Base-by-base conservation (phyloP, 2,797 vertebrate genomes). In the Knipowitschia caucasica region DNA sequence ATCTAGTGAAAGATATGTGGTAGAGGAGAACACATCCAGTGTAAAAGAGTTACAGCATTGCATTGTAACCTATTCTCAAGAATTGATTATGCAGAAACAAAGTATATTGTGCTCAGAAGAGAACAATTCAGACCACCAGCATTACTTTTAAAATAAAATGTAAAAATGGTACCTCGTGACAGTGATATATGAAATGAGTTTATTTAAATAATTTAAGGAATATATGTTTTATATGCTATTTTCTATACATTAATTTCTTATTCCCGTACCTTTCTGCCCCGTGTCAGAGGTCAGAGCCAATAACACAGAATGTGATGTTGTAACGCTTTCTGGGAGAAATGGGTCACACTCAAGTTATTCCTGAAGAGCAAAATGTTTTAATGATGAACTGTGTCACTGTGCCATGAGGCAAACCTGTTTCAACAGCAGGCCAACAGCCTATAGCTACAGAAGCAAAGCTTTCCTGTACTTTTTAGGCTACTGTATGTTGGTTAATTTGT, bases 191-290 rank as follows among this genome's bases (percentile, higher is more conserved):
- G 73, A 89, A 89, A 89, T 89, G 87, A 76, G 82, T 91, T 91
- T 91, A 91, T 92, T 92, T 90, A 92, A 90, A 92, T 91, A 85
- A 91, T 91, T 90, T 91, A 90, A 89, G 87, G 86, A 91, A 88
- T 90, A 89, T 91, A 91, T 90, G 89, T 92, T 92, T 92, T 92
- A 89, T 92, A 92, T 87, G 83, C 89, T 91, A 91, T 92, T 92
- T 91, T 92, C 82, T 92, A 92, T 91, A 92, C 85, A 74, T 91
- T 90, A 83, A 88, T 91, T 90, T 89, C 85, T 88, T 90, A 91
- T 89, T 84, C 85, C 86, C 82, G 69, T 77, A 84, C 81, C 80
- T 83, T 88, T 78, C 77, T 84, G 80, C 80, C 75, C 80, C 80
- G 56, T 85, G 79, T 84, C 81, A 85, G 80, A 84, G 75, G 82